Evolutionary conservation across 1,140 invertebrate genomes (phyloP).

Genomic region (Oreohelix idahoensis): DNA sequence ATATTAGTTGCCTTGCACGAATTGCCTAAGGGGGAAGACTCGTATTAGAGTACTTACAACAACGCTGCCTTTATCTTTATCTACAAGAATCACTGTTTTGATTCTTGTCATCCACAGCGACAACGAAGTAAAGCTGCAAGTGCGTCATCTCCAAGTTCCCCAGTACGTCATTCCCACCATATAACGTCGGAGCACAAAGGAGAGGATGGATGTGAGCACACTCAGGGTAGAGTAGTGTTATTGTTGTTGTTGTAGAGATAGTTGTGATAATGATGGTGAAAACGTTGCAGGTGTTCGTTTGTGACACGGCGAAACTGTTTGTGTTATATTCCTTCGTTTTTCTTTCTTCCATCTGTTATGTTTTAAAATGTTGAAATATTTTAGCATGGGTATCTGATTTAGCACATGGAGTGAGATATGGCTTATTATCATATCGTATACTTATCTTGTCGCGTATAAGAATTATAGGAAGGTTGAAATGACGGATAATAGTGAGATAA

Average conservation of each 20-base stretch:
- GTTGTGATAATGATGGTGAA: background rate
- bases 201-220: constrained; percentile 36
- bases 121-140: constrained; percentile 56
- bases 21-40: too few relatives aligned
- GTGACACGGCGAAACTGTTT: background rate
- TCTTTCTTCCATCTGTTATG: background rate
- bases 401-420: too few relatives aligned
- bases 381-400: too few relatives aligned
- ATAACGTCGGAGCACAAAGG: constrained; percentile 7
- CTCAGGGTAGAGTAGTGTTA: constrained; percentile 13
- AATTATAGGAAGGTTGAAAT: too few relatives aligned
- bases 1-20: too few relatives aligned
- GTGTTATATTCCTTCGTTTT: background rate
- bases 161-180: constrained; percentile 69
- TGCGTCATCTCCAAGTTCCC: constrained; percentile 93
- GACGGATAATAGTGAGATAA: too few relatives aligned
- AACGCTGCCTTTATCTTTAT: too few relatives aligned
- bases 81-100: too few relatives aligned
- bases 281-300: background rate
- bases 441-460: too few relatives aligned
- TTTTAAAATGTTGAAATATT: too few relatives aligned
- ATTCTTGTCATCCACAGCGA: constrained; percentile 61
- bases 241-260: background rate
- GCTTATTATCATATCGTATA: too few relatives aligned
- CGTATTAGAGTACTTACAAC: too few relatives aligned